Evolutionary conservation across 1,140 invertebrate species (phyloP).

Genomic region (Gonatopus flavifemur): DNA sequence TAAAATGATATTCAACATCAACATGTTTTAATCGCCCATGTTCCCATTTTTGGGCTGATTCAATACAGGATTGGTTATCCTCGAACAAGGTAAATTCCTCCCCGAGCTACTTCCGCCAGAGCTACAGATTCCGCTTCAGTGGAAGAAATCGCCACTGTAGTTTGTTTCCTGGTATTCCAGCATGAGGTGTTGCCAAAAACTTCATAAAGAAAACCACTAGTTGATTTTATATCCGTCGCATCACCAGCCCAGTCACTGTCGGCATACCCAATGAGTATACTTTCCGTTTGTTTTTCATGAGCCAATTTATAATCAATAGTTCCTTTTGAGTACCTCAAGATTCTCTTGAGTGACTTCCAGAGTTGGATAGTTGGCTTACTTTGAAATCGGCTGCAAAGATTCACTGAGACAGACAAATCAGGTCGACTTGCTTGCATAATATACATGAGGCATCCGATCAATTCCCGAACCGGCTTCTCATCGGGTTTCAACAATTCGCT

Average conservation of each 20-base stretch:
- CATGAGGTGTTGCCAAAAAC: constrained; percentile 34
- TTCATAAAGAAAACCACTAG: constrained; percentile 37
- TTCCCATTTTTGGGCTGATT: too few species aligned
- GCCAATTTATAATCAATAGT: not conserved
- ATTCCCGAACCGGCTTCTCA: too few species aligned
- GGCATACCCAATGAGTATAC: constrained; percentile 8
- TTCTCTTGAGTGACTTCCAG: too few species aligned
- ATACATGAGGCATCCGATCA: not conserved
- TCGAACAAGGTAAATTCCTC: too few species aligned
- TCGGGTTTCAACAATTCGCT: too few species aligned
- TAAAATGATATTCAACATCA: too few species aligned
- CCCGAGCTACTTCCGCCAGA: constrained; percentile 23
- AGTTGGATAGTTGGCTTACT: too few species aligned
- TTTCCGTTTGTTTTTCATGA: not conserved
- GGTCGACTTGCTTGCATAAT: not conserved
- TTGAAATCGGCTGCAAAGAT: too few species aligned
- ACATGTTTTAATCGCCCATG: too few species aligned
- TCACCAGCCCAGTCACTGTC: constrained; percentile 32
- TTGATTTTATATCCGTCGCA: constrained; percentile 22
- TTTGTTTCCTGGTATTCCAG: constrained; percentile 55
- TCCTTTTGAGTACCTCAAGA: too few species aligned
- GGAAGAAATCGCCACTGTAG: constrained; percentile 49
- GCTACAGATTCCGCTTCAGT: constrained; percentile 54
- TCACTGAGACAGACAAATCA: not conserved
- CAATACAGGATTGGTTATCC: too few species aligned